Evolutionary conservation across 2,113 vertebrate genomes (phyloP).

Genomic region (Lipophrys pholis): DNA sequence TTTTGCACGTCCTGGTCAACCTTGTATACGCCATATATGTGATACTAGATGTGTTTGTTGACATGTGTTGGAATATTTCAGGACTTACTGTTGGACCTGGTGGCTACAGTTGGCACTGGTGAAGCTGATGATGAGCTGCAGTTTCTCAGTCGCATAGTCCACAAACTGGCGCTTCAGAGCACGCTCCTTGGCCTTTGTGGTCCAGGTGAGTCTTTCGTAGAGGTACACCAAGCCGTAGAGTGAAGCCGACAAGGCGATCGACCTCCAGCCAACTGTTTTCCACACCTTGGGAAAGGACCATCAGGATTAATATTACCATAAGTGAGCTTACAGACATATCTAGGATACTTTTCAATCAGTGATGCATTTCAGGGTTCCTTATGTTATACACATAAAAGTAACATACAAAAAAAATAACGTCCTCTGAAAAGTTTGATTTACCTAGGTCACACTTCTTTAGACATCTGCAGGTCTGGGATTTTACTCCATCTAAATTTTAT

Average conservation of each 20-base stretch:
- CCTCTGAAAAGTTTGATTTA: too few species aligned
- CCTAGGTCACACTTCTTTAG: too few species aligned
- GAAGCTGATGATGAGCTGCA: constrained; percentile 94
- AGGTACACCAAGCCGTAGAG: constrained; percentile 92
- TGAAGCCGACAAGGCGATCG: constrained; percentile 89
- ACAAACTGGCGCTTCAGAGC: constrained; percentile 96
- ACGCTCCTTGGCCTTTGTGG: constrained; percentile 92
- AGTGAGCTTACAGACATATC: not conserved
- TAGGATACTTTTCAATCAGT: not conserved
- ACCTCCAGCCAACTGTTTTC: constrained; percentile 91
- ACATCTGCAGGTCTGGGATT: too few species aligned
- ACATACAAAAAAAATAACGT: too few species aligned
- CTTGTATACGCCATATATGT: too few species aligned
- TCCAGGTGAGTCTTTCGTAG: constrained; percentile 94
- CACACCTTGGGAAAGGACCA: constrained; percentile 85
- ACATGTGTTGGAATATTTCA: not conserved
- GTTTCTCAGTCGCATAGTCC: constrained; percentile 92
- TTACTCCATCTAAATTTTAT: too few species aligned
- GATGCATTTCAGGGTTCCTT: too few species aligned
- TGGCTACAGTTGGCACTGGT: constrained; percentile 97
- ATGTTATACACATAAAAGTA: too few species aligned
- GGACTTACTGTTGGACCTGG: constrained; percentile 96
- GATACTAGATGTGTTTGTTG: not conserved
- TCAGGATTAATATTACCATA: not conserved
- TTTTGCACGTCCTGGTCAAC: too few species aligned